A percentile compares a stretch with the other conserved stretches of the same genome.
Conservation (phyloP, 2,113 vertebrate species). For the Potamarius usumacintae region DNA sequence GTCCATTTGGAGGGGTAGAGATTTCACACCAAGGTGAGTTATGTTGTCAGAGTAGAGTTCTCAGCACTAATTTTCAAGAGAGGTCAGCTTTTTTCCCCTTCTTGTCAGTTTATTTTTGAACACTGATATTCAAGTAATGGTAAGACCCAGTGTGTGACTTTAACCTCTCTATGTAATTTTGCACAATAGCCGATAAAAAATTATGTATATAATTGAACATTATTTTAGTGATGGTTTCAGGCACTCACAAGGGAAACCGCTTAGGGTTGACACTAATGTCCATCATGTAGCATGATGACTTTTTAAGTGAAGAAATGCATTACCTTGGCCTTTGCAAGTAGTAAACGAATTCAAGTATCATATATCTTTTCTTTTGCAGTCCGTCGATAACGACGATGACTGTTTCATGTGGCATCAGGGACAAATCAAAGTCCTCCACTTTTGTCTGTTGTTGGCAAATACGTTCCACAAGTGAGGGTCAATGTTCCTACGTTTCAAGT, state of each 20-base stretch:
- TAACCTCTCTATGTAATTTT: constrained; percentile 83
- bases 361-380: too few species aligned
- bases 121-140: constrained; percentile 94
- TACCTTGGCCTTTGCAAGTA: not conserved
- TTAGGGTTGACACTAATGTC: constrained; percentile 68
- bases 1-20: constrained; percentile 85
- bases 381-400: too few species aligned
- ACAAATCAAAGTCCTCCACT: too few species aligned
- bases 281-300: constrained; percentile 62
- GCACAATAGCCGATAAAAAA: constrained; percentile 82
- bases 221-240: constrained; percentile 78
- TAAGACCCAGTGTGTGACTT: constrained; percentile 80
- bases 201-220: constrained; percentile 86
- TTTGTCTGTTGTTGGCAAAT: too few species aligned
- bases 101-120: constrained; percentile 88
- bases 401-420: not conserved
- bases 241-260: constrained; percentile 59
- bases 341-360: constrained; percentile 3
- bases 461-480: too few species aligned
- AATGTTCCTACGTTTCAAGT: too few species aligned
- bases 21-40: constrained; percentile 83
- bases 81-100: constrained; percentile 81
- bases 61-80: constrained; percentile 84
- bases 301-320: constrained; percentile 64
- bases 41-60: constrained; percentile 86